These are phyloP conservation scores for Tetrao urogallus DNA, from an alignment of 2,113 vertebrate species.

Conservation along the genomic window DNA sequence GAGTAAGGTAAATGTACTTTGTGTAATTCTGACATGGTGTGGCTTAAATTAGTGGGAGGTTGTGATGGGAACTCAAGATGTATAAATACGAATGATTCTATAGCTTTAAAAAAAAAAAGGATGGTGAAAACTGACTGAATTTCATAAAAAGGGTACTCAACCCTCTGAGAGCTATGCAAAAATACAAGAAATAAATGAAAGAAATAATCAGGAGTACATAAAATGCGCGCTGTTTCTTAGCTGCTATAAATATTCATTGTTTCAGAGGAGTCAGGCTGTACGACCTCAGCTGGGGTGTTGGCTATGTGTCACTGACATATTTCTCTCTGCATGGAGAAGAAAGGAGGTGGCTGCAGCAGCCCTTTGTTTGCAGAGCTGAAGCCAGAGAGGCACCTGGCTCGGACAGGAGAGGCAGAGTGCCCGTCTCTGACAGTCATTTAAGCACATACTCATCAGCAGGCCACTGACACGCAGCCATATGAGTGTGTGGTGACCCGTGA, in stretches of 20 bases:
- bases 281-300: not conserved
- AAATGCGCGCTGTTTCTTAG: not conserved
- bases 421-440: not conserved
- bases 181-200: too few species aligned
- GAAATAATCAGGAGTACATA: not conserved
- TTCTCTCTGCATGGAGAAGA: not conserved
- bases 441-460: not conserved
- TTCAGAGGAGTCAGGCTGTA: conserved; percentile 30
- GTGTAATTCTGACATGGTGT: too few species aligned
- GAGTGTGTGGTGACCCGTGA: not conserved
- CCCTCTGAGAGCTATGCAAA: too few species aligned
- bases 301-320: conserved; percentile 7
- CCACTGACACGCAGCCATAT: not conserved
- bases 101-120: too few species aligned
- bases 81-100: too few species aligned
- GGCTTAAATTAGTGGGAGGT: too few species aligned
- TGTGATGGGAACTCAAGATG: too few species aligned
- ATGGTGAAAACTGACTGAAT: too few species aligned
- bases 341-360: not conserved
- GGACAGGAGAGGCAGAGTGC: not conserved
- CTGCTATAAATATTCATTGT: conserved; percentile 33
- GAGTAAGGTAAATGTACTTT: too few species aligned
- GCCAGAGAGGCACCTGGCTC: not conserved
- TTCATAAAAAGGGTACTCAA: too few species aligned
- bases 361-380: not conserved